Percentiles rank a stretch among this genome's conserved stretches.
Evolutionary conservation across 2,797 vertebrate genomes (phyloP).

Genomic region (Parauchenoglanis ngamensis): DNA sequence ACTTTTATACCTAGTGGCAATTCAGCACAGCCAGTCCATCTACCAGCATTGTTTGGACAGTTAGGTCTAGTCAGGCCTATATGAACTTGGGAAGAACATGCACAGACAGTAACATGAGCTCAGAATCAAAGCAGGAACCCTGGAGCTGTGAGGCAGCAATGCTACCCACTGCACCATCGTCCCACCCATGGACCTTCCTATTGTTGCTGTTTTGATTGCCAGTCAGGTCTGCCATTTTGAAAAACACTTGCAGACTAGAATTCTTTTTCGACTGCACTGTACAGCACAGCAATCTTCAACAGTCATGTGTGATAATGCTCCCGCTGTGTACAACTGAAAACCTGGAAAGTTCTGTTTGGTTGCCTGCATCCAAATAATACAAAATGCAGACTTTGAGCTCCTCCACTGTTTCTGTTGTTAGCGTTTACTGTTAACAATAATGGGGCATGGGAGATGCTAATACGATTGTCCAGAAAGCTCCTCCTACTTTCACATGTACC

Average conservation of each 20-base stretch:
- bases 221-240: not conserved
- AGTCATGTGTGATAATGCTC: not conserved
- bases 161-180: not conserved
- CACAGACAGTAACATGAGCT: not conserved
- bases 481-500: not conserved
- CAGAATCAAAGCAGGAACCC: not conserved
- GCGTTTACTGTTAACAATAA: not conserved
- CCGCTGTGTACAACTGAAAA: not conserved
- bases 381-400: not conserved
- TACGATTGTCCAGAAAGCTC: not conserved
- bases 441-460: not conserved
- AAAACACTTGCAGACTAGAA: not conserved
- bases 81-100: not conserved
- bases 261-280: not conserved
- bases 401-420: not conserved
- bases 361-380: not conserved
- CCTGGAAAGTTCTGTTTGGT: not conserved
- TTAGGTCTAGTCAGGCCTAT: no score
- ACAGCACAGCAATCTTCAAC: not conserved
- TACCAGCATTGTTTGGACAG: not conserved
- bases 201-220: not conserved
- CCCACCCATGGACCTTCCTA: not conserved
- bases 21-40: not conserved
- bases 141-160: not conserved
- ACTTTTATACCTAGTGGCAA: not conserved